These are phyloP conservation scores for Echiichthys vipera DNA, from an alignment of 2,797 vertebrate species.

Conservation along the genomic window DNA sequence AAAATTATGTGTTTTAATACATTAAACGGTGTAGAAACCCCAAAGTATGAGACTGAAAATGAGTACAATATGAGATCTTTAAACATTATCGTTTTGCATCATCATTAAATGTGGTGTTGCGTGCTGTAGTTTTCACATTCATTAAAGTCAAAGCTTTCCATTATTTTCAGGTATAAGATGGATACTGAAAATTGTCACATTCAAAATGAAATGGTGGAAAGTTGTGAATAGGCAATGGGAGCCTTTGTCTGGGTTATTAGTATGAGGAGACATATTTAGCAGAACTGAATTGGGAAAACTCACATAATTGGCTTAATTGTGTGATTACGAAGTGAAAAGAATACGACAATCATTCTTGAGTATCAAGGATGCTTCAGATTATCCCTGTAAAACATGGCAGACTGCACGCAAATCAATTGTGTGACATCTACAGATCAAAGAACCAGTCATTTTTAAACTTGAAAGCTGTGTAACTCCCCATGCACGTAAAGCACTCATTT, in stretches of 20 bases:
- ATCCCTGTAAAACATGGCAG: not conserved
- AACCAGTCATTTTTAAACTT: slow-evolving; percentile 10
- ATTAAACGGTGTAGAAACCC: too few species aligned
- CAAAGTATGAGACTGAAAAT: too few species aligned
- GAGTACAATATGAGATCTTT: too few species aligned
- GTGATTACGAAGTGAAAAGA: not conserved
- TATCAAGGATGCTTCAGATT: not conserved
- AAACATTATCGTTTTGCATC: not conserved
- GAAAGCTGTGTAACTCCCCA: slow-evolving; percentile 12
- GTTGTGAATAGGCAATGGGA: too few species aligned
- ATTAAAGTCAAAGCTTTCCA: not conserved
- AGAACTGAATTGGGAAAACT: not conserved
- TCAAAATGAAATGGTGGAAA: too few species aligned
- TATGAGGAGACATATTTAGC: too few species aligned
- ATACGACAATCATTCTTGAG: not conserved
- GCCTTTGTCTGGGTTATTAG: too few species aligned
- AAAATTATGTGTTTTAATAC: too few species aligned
- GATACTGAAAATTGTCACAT: not conserved
- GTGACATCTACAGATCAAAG: slow-evolving; percentile 25
- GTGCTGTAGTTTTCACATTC: not conserved
- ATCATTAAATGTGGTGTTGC: not conserved
- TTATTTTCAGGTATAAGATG: not conserved
- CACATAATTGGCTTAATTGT: not conserved
- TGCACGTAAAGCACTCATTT: slow-evolving; percentile 23
- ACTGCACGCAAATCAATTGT: not conserved